Percentiles rank a stretch among this genome's conserved stretches.
phyloP scores from a whole-genome alignment of 2,113 vertebrate species.

The Sorex araneus region DNA sequence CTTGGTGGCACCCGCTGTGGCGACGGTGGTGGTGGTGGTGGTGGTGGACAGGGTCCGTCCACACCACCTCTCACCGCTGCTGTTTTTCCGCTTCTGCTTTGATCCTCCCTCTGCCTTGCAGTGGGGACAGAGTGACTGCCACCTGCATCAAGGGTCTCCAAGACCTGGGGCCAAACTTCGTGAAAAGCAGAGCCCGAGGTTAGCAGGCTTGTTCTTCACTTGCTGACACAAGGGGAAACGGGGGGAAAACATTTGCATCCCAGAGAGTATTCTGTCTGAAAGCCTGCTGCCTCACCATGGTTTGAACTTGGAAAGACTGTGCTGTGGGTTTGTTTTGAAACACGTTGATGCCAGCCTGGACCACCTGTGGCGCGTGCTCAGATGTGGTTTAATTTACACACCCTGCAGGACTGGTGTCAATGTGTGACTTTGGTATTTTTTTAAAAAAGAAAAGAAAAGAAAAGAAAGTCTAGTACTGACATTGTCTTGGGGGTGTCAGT shows the following conservation, averaged over 20 bases:
- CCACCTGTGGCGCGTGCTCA: too few species aligned
- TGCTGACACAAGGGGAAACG: too few species aligned
- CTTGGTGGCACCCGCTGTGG: neutral
- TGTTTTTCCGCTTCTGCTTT: neutral
- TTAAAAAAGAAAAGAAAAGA: too few species aligned
- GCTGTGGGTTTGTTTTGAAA: too few species aligned
- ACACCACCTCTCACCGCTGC: rapidly evolving
- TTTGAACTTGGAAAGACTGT: conserved; percentile 8
- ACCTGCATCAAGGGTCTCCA: conserved; percentile 46
- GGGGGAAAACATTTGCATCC: neutral
- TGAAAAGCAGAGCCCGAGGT: conserved; percentile 60
- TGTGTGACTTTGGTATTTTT: too few species aligned
- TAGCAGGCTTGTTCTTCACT: too few species aligned
- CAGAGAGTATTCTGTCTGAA: neutral
- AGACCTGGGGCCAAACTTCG: conserved; percentile 29
- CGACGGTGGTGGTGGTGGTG: neutral
- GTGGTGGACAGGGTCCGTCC: neutral
- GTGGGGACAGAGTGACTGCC: conserved; percentile 28
- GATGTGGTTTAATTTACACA: too few species aligned
- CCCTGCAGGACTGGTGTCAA: too few species aligned
- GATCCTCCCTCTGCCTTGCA: neutral
- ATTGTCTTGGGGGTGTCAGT: neutral
- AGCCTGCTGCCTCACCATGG: conserved; percentile 22
- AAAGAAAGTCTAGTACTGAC: neutral
- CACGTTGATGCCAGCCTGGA: too few species aligned